Percentiles rank a stretch among this genome's conserved stretches.
phyloP scores from a whole-genome alignment of 2,113 vertebrate genomes.

The Notechis scutatus region DNA sequence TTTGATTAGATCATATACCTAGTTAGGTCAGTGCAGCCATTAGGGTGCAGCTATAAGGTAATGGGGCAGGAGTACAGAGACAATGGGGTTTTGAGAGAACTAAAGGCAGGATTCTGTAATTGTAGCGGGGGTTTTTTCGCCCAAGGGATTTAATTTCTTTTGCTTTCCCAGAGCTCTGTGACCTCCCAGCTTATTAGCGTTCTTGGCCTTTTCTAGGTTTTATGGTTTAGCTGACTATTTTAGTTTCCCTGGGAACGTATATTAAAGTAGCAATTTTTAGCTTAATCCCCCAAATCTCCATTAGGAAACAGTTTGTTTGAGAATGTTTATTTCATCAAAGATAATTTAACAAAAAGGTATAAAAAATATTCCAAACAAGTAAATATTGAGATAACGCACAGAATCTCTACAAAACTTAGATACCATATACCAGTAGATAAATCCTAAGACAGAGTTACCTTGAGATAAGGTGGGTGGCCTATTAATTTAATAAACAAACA shows the following conservation, averaged over 20 bases:
- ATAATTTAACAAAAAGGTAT: background rate
- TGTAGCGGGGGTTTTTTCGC: accelerated
- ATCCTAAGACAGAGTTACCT: background rate
- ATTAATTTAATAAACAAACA: background rate
- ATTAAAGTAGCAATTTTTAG: background rate
- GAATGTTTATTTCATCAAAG: background rate
- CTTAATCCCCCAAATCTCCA: background rate
- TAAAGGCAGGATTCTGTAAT: background rate
- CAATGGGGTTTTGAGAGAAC: background rate
- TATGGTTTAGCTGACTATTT: background rate
- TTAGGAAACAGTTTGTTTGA: background rate
- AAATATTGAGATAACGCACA: background rate
- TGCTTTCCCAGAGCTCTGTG: background rate
- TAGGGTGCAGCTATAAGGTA: background rate
- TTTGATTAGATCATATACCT: background rate
- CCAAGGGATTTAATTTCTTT: background rate
- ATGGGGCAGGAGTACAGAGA: background rate
- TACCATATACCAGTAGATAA: background rate
- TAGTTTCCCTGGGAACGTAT: background rate
- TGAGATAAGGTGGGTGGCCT: background rate
- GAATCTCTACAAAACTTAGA: background rate
- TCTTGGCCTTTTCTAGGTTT: background rate
- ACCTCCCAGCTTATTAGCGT: background rate
- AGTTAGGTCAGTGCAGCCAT: background rate
- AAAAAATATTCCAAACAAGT: background rate